Base-by-base conservation (phyloP, 2,113 vertebrate genomes). In the Chloroceryle aenea region DNA sequence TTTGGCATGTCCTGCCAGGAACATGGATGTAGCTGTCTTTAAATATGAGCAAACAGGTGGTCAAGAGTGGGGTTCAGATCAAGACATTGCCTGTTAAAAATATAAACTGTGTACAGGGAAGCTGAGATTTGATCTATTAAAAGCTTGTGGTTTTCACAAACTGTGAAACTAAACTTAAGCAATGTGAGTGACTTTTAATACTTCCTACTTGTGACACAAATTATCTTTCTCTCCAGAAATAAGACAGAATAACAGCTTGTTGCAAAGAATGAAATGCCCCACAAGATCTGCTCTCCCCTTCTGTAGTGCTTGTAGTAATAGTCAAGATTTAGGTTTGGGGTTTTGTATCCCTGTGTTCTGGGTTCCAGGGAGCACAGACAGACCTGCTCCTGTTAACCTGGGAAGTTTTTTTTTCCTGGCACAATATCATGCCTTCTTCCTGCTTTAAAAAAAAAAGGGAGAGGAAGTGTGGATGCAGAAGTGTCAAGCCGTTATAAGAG, bases 351-450 rank as follows among this genome's bases (percentile, higher is more conserved):
- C 48, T 84, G 82, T 66, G 71, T 71, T 87, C 67, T 89, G 55
- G 83, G 80, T 92, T 91, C 66, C 67, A 95, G 30, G 42, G 8
- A 80, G 29, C 32, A 63, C 47, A 87, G 95, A 94, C 84, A 94
- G 77, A 96, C 83, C 80, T 61, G 18, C 45, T 80, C 86, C 77
- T 93, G 52, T 96, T 90, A 72, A 93, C 38, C 56, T 93, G 21
- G 40, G 43, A 76, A 91, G 50, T 30, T 30, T 55, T 22, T 62
- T 67, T 48, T 68, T 47, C 79, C 79, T 96, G 77, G 84, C 86
- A 64, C 23, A 58, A 1, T 32, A 9, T 68, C 61, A 26, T 73
- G 32, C 29, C 42, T 87, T 90, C 63, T 95, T 93, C 72, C 68
- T 88, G 53, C 12, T 50, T 81, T 8, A 68, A 67, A 58, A 64